Conservation (phyloP, 2,888 invertebrate species). For the Callyntrura sp. region DNA sequence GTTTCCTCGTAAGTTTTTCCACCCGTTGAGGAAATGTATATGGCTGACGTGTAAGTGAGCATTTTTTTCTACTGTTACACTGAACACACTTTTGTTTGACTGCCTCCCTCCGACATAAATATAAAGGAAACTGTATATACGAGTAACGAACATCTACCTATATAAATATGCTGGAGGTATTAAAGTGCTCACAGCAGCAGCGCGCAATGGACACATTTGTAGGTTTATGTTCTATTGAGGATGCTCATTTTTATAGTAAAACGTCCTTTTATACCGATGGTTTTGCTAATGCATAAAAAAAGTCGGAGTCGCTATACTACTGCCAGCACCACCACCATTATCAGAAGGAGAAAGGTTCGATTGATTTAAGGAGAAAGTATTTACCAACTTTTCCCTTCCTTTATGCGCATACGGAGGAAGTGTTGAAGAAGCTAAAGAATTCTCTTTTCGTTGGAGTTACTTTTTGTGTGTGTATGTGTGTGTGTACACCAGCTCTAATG, state of each 20-base stretch:
- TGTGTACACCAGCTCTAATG: constrained; percentile 42
- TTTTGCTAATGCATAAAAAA: constrained; percentile 24
- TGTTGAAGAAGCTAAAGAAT: constrained; percentile 46
- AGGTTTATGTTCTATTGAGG: constrained; percentile 27
- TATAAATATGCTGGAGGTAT: background rate
- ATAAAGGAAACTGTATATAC: background rate
- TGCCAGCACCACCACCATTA: constrained; percentile 20
- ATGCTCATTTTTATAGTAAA: constrained; percentile 3
- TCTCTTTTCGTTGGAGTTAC: constrained; percentile 22
- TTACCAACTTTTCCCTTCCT: constrained; percentile 68
- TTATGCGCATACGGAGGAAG: constrained; percentile 33
- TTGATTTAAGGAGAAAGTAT: constrained; percentile 73
- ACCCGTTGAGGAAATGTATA: constrained; percentile 13
- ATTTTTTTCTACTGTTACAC: background rate
- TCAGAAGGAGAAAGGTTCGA: constrained; percentile 59
- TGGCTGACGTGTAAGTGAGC: background rate
- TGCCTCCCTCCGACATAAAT: background rate
- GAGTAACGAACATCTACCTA: background rate
- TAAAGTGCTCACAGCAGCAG: background rate
- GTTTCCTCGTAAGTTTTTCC: constrained; percentile 20
- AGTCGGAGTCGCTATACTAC: background rate
- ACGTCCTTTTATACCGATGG: background rate
- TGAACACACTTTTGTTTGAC: too few relatives aligned
- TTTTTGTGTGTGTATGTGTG: constrained; percentile 9
- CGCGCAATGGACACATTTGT: background rate